phyloP scores from a whole-genome alignment of 2,113 vertebrate genomes.

The Microtus richardsoni region DNA sequence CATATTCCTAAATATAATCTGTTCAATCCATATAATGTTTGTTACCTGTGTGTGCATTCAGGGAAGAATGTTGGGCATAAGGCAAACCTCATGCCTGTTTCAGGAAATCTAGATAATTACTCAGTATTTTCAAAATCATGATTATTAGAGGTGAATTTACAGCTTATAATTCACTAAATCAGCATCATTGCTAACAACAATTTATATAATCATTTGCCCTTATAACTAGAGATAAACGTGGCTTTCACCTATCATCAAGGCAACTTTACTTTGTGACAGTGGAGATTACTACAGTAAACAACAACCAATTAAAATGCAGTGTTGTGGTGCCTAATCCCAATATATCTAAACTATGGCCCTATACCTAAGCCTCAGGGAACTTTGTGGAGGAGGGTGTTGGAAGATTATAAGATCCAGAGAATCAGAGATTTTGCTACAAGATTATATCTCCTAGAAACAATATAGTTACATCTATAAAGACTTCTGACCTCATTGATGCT shows the following conservation, averaged over 20 bases:
- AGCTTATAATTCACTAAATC: neutral
- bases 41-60: neutral
- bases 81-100: neutral
- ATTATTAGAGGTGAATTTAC: neutral
- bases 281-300: neutral
- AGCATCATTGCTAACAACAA: neutral
- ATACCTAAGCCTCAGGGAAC: neutral
- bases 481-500: neutral
- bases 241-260: neutral
- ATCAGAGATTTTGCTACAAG: neutral
- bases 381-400: neutral
- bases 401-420: neutral
- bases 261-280: neutral
- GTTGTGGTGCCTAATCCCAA: neutral
- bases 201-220: no score
- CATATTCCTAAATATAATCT: neutral
- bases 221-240: neutral
- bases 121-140: neutral
- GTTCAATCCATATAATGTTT: neutral
- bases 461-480: neutral
- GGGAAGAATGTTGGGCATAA: neutral
- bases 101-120: neutral
- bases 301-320: neutral
- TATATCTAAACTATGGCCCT: neutral
- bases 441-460: neutral